These are phyloP conservation scores for Homarus gammarus DNA, from an alignment of 2,888 invertebrate species.

Conservation along the genomic window DNA sequence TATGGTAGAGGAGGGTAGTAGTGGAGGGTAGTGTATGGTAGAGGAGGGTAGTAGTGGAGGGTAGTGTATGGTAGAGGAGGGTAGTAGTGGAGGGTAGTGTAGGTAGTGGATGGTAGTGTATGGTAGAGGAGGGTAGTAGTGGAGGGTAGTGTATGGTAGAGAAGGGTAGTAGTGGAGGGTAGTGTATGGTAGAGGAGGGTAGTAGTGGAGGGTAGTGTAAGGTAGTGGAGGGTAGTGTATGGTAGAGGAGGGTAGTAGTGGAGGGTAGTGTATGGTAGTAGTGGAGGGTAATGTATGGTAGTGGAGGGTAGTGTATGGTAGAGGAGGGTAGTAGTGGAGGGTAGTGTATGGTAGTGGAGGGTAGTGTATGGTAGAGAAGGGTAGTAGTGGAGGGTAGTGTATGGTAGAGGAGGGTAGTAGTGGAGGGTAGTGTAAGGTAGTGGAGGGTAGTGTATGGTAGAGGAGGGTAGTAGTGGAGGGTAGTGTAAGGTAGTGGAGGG, in stretches of 20 bases:
- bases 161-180: not conserved
- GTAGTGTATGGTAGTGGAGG: too few species aligned
- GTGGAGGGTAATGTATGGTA: not conserved
- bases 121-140: too few species aligned
- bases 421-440: too few species aligned
- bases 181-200: not conserved
- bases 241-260: too few species aligned
- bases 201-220: not conserved
- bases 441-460: too few species aligned
- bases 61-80: not conserved
- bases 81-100: not conserved
- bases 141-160: not conserved
- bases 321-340: too few species aligned
- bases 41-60: not conserved
- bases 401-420: not conserved
- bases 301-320: too few species aligned
- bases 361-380: not conserved
- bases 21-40: not conserved
- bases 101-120: too few species aligned
- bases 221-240: not conserved
- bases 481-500: not conserved
- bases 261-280: too few species aligned
- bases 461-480: too few species aligned
- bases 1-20: too few species aligned
- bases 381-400: not conserved